phyloP scores from a whole-genome alignment of 2,797 vertebrate species.

The Coranthus polyacanthus region DNA sequence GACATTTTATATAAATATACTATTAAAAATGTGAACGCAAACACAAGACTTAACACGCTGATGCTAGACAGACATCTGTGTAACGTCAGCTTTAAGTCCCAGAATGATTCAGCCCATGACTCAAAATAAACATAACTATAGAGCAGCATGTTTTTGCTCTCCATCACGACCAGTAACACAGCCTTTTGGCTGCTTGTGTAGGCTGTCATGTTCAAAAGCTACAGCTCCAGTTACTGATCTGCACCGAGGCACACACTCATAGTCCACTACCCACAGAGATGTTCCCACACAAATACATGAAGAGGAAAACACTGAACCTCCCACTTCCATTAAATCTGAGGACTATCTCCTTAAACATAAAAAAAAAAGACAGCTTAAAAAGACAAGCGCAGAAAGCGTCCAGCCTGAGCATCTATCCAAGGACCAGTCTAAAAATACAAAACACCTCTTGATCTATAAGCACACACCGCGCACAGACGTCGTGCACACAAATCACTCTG shows the following conservation, averaged over 20 bases:
- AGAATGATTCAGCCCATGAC: conserved; percentile 33
- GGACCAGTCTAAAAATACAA: conserved; percentile 69
- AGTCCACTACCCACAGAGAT: conserved; percentile 70
- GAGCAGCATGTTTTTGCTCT: conserved; percentile 56
- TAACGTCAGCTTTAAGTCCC: conserved; percentile 31
- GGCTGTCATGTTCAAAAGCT: conserved; percentile 68
- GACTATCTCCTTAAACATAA: conserved; percentile 48
- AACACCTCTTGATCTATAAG: conserved; percentile 62
- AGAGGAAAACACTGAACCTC: conserved; percentile 72
- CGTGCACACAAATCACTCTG: conserved; percentile 60
- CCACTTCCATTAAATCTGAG: conserved; percentile 43
- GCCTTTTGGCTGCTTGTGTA: conserved; percentile 67
- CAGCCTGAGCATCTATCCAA: conserved; percentile 37
- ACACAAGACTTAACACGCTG: conserved; percentile 9
- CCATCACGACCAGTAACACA: conserved; percentile 41
- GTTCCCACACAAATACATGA: conserved; percentile 70
- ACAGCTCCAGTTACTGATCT: conserved; percentile 60
- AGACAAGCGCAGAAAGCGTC: conserved; percentile 23
- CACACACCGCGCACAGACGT: conserved; percentile 41
- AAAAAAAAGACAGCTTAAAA: conserved; percentile 54
- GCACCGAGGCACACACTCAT: conserved; percentile 56
- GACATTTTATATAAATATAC: background rate
- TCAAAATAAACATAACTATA: conserved; percentile 44
- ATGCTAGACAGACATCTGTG: conserved; percentile 37
- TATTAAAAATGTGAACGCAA: conserved; percentile 12